Base-by-base conservation (phyloP, 2,888 invertebrate species). In the Agrypnus murinus region DNA sequence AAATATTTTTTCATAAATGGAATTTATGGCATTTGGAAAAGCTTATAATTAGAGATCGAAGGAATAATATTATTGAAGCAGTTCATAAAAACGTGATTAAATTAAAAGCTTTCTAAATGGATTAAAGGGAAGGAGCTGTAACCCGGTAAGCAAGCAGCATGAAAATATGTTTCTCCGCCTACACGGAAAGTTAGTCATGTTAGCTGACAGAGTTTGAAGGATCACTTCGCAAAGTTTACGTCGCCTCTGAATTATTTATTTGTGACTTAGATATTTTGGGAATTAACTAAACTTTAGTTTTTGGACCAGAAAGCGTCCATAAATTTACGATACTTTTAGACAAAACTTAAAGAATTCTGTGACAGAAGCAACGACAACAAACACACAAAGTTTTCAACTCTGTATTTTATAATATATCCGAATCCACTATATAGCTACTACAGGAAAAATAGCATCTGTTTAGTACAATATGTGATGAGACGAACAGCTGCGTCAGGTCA, bases 41-140 rank as follows among this genome's bases (percentile, higher is more conserved):
- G n/a, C n/a, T n/a, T n/a, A n/a, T n/a, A n/a, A n/a, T n/a, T n/a
- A n/a, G n/a, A n/a, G n/a, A n/a, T n/a, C n/a, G n/a, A n/a, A n/a
- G n/a, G n/a, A n/a, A n/a, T n/a, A n/a, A n/a, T n/a, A n/a, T n/a
- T n/a, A n/a, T n/a, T n/a, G n/a, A 38, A 38, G 7, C 7, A 38
- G 25, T 25, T 25, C 25, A 5, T 3, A 79, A 79, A 79, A 79
- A 79, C 78, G 76, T 75, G 77, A 77, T 79, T 78, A 78, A 77
- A 79, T 79, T 79, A 79, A 79, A 78, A 77, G 76, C 74, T 75
- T 75, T 72, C 70, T 75, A 76, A 75, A 72, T 74, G 76, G 74
- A 77, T 78, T 77, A 78, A 76, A 77, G 69, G 76, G 72, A 73
- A 76, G 71, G 69, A 71, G 70, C 71, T 53, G 53, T 58, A 66